Evolutionary conservation across 2,888 invertebrate genomes (phyloP), one percentile per base, ranked within the genome.

Genomic region (Eudasyphora cyanicolor): DNA sequence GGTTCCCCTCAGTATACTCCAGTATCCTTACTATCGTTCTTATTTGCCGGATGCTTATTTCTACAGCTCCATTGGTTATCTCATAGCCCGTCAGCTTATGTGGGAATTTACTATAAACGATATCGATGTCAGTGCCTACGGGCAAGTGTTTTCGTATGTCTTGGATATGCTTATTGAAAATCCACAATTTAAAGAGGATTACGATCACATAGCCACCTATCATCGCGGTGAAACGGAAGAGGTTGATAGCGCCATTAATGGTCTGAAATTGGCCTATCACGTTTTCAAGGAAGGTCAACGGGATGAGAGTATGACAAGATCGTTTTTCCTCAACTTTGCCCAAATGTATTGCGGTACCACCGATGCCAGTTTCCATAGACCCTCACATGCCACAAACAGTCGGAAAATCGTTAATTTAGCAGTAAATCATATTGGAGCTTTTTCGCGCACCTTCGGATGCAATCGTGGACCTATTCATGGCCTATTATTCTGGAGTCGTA

Each of bases 301-400:
- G 2, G 42, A 21, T 21, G 38, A 3, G 4, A 24, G 19, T 67
- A 12, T 67, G 42, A 35, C 42, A 5, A 67, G 21, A 42, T 38
- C 67, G 24, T 67, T 67, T 42, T 67, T 67, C 67, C 21, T 67
- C 4, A 67, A 67, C 24, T 67, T 67, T 21, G 67, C 67, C 19
- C 67, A 67, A 67, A 67, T 67, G 24, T 42, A 38, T 24, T 67
- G 67, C 21, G 67, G 67, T 1, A 42, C 24, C 4, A 3, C 24
- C 0, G 67, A 42, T 42, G 38, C 42, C 42, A 67, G 21, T 6
- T 38, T 38, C n/a, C 67, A 67, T 67, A 38, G 67, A 2, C 67
- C 67, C 0, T 67, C 67, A 17, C 67, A 42, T 35, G 35, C 8
- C 4, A 24, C 24, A 3, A 17, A 24, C 10, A 67, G 42, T 42